Evolutionary conservation across 2,797 vertebrate species (phyloP), one percentile per base, ranked within the genome.

Genomic region (Smutsia gigantea): DNA sequence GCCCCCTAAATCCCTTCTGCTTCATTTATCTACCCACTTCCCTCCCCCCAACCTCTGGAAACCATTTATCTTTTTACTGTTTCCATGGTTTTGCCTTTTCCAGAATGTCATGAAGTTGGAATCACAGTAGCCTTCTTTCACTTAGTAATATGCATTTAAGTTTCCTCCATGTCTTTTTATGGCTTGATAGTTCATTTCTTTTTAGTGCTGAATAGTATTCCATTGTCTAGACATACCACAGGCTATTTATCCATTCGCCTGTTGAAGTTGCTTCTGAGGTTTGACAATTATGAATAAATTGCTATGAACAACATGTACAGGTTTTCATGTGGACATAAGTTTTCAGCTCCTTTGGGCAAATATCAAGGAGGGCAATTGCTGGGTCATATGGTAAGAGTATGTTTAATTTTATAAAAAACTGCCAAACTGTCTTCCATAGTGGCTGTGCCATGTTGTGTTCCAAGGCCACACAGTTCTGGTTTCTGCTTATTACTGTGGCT

Each of bases 261-360:
- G n/a, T 49, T 81, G 55, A 81, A 81, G 31, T 79, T 55, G 25
- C 72, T 81, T 49, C 49, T 57, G 87, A 81, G 39, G 66, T 95
- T 91, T 49, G 74, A 75, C n/a, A 72, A 91, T 49, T 66, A 87
- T 55, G 57, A 64, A 74, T 49, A 81, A 91, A 72, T 57, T 87
- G 71, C 57, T 74, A 15, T 87, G 72, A 72, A 81, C 66, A 92
- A 49, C 37, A 4, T 49, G 10, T 66, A 66, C 49, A 92, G 27
- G 61, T 39, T 92, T 81, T 74, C 42, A 64, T 46, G 37, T 34
- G 15, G 49, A 95, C 39, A 75, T 68, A 79, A 77, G 27, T 72
- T 87, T 92, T 68, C 27, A 31, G 3, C 27, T 74, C 66, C 39
- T 72, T 59, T 68, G 94, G 66, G 77, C 75, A 87, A 91, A 95